These are phyloP conservation scores for Drosophila kepulauana DNA, from an alignment of 1,140 invertebrate genomes.

Conservation along the genomic window DNA sequence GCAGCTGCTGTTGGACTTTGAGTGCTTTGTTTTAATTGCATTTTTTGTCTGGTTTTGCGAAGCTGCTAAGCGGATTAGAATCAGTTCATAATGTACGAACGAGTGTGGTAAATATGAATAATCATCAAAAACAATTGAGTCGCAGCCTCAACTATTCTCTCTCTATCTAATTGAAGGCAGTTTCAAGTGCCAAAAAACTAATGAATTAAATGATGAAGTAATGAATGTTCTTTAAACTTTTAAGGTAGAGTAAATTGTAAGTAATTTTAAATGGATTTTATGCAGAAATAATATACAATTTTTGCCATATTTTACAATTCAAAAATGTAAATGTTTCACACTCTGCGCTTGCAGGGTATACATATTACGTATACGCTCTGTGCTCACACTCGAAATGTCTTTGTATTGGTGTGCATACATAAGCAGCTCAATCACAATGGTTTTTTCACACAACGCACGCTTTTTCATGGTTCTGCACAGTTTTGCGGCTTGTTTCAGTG, in stretches of 20 bases:
- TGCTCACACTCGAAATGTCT: not conserved
- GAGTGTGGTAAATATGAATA: conserved; percentile 69
- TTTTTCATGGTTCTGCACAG: conserved; percentile 9
- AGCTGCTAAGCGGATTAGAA: conserved; percentile 74
- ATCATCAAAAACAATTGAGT: conserved; percentile 61
- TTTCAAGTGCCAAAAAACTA: too few species aligned
- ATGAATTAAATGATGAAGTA: too few species aligned
- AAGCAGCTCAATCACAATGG: conserved; percentile 49
- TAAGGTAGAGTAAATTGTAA: too few species aligned
- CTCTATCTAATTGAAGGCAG: conserved; percentile 56
- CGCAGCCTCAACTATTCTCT: conserved; percentile 28
- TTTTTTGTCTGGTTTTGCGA: conserved; percentile 39
- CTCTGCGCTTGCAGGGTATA: not conserved
- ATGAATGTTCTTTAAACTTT: too few species aligned
- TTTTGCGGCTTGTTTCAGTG: conserved; percentile 26
- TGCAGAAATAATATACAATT: too few species aligned
- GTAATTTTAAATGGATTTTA: too few species aligned
- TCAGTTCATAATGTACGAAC: conserved; percentile 68
- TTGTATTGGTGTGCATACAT: conserved; percentile 17
- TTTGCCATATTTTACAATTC: not conserved
- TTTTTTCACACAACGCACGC: conserved; percentile 56
- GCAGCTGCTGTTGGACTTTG: conserved; percentile 36
- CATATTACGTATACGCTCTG: conserved; percentile 51
- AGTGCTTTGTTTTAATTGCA: conserved; percentile 78
- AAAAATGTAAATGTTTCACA: too few species aligned